Evolutionary conservation across 2,797 vertebrate species (phyloP).

Genomic region (Labeo calbasu): DNA sequence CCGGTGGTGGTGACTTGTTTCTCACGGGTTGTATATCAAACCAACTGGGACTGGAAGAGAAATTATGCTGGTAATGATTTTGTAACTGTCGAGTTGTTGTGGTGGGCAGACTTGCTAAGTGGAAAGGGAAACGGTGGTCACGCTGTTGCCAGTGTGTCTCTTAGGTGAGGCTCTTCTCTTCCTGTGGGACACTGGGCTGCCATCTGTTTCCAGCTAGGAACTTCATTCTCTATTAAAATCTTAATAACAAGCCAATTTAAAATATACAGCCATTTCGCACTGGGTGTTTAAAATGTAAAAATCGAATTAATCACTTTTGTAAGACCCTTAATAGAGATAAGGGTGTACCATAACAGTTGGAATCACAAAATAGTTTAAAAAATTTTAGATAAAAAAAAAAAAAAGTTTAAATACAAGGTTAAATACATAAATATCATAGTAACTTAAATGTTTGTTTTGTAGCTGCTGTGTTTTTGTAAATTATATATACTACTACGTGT

Average conservation of each 20-base stretch:
- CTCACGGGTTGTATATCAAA: background rate
- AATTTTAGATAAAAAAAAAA: too few species aligned
- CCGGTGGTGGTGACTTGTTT: background rate
- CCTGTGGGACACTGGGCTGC: slow-evolving; percentile 39
- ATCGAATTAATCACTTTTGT: background rate
- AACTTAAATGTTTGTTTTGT: too few species aligned
- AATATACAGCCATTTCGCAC: background rate
- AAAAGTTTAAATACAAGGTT: too few species aligned
- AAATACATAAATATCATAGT: too few species aligned
- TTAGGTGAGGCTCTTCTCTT: slow-evolving; percentile 29
- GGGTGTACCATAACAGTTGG: background rate
- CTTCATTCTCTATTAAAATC: slow-evolving; percentile 25
- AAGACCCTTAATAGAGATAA: background rate
- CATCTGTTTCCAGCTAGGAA: slow-evolving; percentile 43
- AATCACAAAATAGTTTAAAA: background rate
- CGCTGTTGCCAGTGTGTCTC: slow-evolving; percentile 22
- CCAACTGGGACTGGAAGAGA: background rate
- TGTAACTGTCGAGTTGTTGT: slow-evolving; percentile 35
- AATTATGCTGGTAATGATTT: slow-evolving; percentile 19
- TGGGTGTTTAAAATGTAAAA: slow-evolving; percentile 11
- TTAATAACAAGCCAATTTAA: slow-evolving; percentile 25
- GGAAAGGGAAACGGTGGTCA: slow-evolving; percentile 30
- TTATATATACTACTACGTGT: too few species aligned
- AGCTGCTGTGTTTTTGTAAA: too few species aligned
- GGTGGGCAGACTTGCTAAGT: slow-evolving; percentile 37